A percentile compares a stretch with the other conserved stretches of the same genome.
These are phyloP conservation scores for Rhineura floridana DNA, from an alignment of 2,113 vertebrate genomes.

Conservation along the genomic window DNA sequence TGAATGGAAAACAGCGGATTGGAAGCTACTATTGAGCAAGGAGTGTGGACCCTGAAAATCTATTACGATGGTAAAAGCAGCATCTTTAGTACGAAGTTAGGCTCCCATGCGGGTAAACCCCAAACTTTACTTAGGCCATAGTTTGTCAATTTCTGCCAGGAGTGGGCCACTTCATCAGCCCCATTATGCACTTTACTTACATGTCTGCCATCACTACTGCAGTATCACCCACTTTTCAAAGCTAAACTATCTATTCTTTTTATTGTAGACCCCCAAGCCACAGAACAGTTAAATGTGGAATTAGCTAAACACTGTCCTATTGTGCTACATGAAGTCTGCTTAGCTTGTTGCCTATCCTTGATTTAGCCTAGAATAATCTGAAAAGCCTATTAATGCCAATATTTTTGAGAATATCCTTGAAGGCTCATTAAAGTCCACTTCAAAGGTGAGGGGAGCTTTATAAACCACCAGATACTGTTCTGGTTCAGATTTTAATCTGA, in stretches of 20 bases:
- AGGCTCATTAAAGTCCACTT: not conserved
- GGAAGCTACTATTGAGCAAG: too few relatives aligned
- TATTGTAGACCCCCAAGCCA: not conserved
- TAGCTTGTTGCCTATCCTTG: not conserved
- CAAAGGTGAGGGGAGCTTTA: not conserved
- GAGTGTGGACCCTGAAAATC: too few relatives aligned
- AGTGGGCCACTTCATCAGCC: not conserved
- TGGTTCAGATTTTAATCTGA: too few relatives aligned
- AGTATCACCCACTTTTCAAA: not conserved
- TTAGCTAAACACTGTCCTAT: not conserved
- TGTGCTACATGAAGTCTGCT: not conserved
- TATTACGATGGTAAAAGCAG: too few relatives aligned
- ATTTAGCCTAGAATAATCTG: not conserved
- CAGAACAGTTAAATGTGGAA: not conserved
- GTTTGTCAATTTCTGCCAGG: not conserved
- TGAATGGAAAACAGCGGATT: too few relatives aligned
- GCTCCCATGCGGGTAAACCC: too few relatives aligned
- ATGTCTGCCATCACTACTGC: too few relatives aligned
- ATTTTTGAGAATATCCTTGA: not conserved
- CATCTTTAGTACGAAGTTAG: too few relatives aligned
- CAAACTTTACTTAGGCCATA: too few relatives aligned
- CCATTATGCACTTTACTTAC: not conserved
- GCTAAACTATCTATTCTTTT: not conserved
- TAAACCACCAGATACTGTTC: not conserved
- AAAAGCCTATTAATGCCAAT: not conserved